Percentiles rank a stretch among this genome's conserved stretches.
These are phyloP conservation scores for Mayetiola destructor DNA, from an alignment of 2,888 invertebrate species.

Conservation along the genomic window DNA sequence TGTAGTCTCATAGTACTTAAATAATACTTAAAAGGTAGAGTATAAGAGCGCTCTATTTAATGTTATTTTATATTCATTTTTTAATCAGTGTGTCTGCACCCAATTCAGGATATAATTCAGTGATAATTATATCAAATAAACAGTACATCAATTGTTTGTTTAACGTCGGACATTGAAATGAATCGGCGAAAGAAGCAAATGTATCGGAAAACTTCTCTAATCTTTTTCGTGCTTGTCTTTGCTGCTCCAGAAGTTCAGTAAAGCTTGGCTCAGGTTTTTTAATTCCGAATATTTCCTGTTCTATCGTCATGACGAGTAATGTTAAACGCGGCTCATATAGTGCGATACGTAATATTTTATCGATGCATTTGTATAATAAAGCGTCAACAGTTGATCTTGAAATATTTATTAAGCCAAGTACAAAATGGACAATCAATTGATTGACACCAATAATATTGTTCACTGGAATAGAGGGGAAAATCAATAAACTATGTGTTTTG, in stretches of 20 bases:
- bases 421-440: constrained; percentile 33
- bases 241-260: constrained; percentile 28
- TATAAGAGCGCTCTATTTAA: too few relatives aligned
- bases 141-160: constrained; percentile 64
- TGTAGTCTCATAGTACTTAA: too few relatives aligned
- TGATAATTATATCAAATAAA: constrained; percentile 57
- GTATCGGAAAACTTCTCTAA: constrained; percentile 32
- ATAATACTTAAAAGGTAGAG: too few relatives aligned
- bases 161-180: constrained; percentile 41
- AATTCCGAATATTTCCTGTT: constrained; percentile 34
- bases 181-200: constrained; percentile 36
- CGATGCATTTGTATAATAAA: constrained; percentile 33
- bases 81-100: too few relatives aligned
- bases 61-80: neutral
- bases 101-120: constrained; percentile 63
- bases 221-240: constrained; percentile 34
- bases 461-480: constrained; percentile 32
- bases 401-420: constrained; percentile 38
- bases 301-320: constrained; percentile 42
- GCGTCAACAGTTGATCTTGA: constrained; percentile 37
- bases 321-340: constrained; percentile 42
- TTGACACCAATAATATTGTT: constrained; percentile 41
- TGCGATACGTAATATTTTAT: constrained; percentile 30
- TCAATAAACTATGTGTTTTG: neutral
- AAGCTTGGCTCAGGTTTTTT: constrained; percentile 25